Percentiles rank a stretch among this genome's conserved stretches.
Conservation (phyloP, 1,140 invertebrate genomes). For the Drosophila pandora region DNA sequence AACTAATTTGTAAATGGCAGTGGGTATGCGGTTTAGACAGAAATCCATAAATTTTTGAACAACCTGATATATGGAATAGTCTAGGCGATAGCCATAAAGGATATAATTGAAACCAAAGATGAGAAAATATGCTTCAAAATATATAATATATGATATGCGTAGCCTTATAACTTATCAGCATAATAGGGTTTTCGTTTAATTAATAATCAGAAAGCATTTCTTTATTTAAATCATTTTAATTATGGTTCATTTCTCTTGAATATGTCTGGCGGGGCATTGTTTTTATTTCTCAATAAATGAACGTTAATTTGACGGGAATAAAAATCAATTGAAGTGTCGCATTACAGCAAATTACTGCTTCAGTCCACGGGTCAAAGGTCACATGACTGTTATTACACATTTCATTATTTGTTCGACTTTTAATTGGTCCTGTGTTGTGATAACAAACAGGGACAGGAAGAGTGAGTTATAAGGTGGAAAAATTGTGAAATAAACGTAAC, state of each 20-base stretch:
- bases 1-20: conserved; percentile 47
- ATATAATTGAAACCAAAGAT: conserved; percentile 6
- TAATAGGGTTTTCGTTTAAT: too few species aligned
- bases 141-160: neutral
- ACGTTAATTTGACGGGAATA: conserved; percentile 22
- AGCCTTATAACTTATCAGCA: too few species aligned
- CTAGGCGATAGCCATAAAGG: conserved; percentile 4
- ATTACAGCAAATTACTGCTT: conserved; percentile 43
- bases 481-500: too few species aligned
- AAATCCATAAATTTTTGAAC: conserved; percentile 33
- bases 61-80: conserved; percentile 29
- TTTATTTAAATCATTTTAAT: too few species aligned
- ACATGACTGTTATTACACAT: conserved; percentile 33
- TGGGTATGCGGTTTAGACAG: conserved; percentile 42
- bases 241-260: neutral
- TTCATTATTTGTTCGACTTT: conserved; percentile 35
- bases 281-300: conserved; percentile 21
- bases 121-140: neutral
- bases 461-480: conserved; percentile 16
- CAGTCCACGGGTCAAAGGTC: conserved; percentile 43
- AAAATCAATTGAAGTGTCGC: conserved; percentile 48
- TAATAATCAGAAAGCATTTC: too few species aligned
- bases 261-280: conserved; percentile 3
- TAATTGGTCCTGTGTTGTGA: conserved; percentile 34
- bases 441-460: conserved; percentile 10